Evolutionary conservation across 2,797 vertebrate genomes (phyloP), one percentile per base, ranked within the genome.

Genomic region (Silurus lanzhouensis): DNA sequence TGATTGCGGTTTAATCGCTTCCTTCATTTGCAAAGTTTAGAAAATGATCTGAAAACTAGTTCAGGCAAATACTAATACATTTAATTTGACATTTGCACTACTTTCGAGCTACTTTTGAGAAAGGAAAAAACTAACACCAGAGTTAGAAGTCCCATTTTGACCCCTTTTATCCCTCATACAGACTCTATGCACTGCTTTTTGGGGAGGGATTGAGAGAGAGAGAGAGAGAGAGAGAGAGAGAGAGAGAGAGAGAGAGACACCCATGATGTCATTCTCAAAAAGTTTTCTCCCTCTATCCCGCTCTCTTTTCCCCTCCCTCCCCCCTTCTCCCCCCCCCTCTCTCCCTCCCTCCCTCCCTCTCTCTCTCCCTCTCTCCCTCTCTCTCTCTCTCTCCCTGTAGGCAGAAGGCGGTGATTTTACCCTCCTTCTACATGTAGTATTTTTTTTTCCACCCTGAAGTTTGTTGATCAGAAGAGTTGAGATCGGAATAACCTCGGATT

Each of bases 191-290:
- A 3, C 14, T n/a, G 31, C 70, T 72, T 74, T 74, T 83, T 83
- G 38, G 82, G 70, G 82, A 75, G 82, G 82, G 82, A 74, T 63
- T 22, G 82, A 67, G 4, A 38, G 38, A 38, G 38, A 38, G 38
- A 38, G 0, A 38, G 38, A 38, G 0, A 38, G 38, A 38, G 38
- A 38, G 38, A 38, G 31, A 38, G 31, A 38, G 31, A 38, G 31
- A 38, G 31, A 38, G 31, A 38, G 70, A 27, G 20, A 48, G 52
- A 48, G 63, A 83, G 74, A 74, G 87, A 77, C 31, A 84, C 81
- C 80, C 87, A 86, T 92, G 94, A 96, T 94, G 95, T 96, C 94
- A 95, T 95, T 92, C 92, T 89, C 38, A 44, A 81, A 93, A 94
- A 95, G 95, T 93, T 95, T 93, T 91, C 91, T 91, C 92, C 87